These are phyloP conservation scores for Clostera curtula DNA, from an alignment of 2,888 invertebrate genomes.

Conservation along the genomic window DNA sequence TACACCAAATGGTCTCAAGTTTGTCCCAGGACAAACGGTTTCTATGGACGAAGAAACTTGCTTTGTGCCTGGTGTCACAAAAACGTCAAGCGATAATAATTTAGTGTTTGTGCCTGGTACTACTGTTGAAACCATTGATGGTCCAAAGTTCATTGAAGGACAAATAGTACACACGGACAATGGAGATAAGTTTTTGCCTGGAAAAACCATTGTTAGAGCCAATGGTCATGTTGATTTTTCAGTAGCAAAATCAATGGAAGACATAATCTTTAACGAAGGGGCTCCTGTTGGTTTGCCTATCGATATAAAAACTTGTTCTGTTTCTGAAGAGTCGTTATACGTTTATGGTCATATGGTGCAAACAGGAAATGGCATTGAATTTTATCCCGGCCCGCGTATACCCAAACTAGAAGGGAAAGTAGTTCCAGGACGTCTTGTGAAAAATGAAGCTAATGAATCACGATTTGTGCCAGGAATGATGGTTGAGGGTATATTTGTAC, in stretches of 20 bases:
- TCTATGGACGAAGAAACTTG: conserved; percentile 63
- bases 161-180: conserved; percentile 75
- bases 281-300: conserved; percentile 73
- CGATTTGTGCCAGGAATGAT: conserved; percentile 81
- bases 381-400: conserved; percentile 74
- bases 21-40: conserved; percentile 79
- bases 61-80: conserved; percentile 77
- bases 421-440: conserved; percentile 78
- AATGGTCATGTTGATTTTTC: conserved; percentile 74
- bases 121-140: conserved; percentile 77
- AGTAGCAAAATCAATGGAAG: conserved; percentile 72
- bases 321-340: conserved; percentile 68
- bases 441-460: conserved; percentile 75
- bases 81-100: conserved; percentile 51
- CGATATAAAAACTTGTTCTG: conserved; percentile 69
- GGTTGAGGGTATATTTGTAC: conserved; percentile 79
- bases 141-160: conserved; percentile 79
- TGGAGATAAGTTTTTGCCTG: conserved; percentile 78
- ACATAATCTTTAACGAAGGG: conserved; percentile 72
- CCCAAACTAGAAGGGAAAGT: conserved; percentile 74
- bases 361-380: conserved; percentile 78
- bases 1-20: conserved; percentile 77
- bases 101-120: conserved; percentile 76
- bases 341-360: conserved; percentile 81
- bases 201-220: conserved; percentile 66